phyloP scores from a whole-genome alignment of 2,888 invertebrate genomes.

The Megastigmus dorsalis region DNA sequence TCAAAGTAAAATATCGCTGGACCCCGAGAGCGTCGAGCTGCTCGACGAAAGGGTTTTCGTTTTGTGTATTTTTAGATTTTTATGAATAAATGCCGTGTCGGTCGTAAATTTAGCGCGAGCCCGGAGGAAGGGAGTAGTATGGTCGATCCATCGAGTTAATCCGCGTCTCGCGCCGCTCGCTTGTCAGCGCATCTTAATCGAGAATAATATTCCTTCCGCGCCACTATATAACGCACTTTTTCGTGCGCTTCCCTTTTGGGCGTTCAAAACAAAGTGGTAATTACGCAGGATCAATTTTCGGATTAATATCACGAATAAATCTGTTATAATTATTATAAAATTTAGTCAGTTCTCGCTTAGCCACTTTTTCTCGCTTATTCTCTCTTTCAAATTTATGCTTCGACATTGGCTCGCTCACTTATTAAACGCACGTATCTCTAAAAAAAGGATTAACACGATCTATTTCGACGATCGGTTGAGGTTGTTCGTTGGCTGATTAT shows the following conservation, averaged over 20 bases:
- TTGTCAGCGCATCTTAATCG: constrained; percentile 46
- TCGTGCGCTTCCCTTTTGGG: neutral
- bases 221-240: neutral
- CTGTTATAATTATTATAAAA: no score
- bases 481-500: no score
- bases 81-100: constrained; percentile 50
- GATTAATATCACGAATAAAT: no score
- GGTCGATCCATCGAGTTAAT: constrained; percentile 38
- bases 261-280: no score
- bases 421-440: no score
- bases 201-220: constrained; percentile 32
- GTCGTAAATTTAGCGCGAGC: constrained; percentile 42
- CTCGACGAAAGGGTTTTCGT: constrained; percentile 34
- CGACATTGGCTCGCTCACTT: no score
- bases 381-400: no score
- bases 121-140: neutral
- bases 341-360: no score
- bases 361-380: no score
- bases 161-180: neutral
- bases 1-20: constrained; percentile 52
- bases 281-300: no score
- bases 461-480: no score
- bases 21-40: neutral
- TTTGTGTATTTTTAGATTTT: constrained; percentile 51
- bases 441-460: no score